Evolutionary conservation across 2,888 invertebrate species (phyloP), one percentile per base, ranked within the genome.

Genomic region (Ditylenchus weischeri): DNA sequence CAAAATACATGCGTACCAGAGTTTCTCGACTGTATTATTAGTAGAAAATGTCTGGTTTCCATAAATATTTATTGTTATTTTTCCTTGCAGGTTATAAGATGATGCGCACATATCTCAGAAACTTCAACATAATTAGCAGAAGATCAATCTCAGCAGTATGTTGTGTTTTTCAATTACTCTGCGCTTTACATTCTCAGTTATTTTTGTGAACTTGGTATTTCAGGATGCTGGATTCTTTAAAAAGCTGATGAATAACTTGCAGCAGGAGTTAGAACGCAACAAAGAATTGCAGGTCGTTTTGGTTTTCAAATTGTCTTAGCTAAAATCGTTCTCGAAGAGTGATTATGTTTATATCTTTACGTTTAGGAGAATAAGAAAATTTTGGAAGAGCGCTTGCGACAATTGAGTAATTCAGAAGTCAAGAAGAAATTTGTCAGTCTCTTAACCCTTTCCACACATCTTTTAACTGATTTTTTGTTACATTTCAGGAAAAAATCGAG

Each of bases 361-460:
- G n/a, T n/a, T n/a, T 60, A 80, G 78, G 77, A 79, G n/a, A 75
- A 78, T 68, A 78, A 79, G 61, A 72, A 76, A 36, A 71, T 75
- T 43, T 67, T 81, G 43, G 71, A 76, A 65, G 74, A 79, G 62
- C 64, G 80, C 60, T 74, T 81, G 73, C 70, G 72, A 64, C 75
- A 81, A 59, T 85, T 98, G 43, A 96, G 96, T 84, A 91, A 98
- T 82, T 93, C 95, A 0, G 96, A 96, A 65, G 98, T 96, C 1
- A 80, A 87, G 69, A 78, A 84, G 70, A 87, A 87, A 85, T 87
- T 86, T 84, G 86, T 87, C 75, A 68, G 77, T 70, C 65, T 23
- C 10, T 51, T 51, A n/a, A n/a, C 13, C 57, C 11, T 13, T 23
- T 36, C n/a, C 67, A 3, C n/a, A 50, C 38, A 6, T 18, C 35